Conservation (phyloP, 1,140 invertebrate species). For the Camponotus vicinus region DNA sequence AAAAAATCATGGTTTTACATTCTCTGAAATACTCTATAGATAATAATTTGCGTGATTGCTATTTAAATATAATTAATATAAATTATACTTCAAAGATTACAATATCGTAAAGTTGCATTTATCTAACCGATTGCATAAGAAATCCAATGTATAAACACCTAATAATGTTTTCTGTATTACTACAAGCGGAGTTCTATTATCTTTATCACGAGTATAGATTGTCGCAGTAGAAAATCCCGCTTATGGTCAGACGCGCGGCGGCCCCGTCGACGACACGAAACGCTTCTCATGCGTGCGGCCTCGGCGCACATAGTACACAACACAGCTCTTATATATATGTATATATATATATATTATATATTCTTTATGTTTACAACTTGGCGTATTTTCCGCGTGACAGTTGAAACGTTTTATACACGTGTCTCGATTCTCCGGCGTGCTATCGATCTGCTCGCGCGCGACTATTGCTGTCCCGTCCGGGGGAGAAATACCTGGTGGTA, state of each 20-base stretch:
- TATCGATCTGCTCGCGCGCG: conserved; percentile 57
- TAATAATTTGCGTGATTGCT: not conserved
- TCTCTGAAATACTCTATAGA: not conserved
- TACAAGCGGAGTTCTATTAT: not conserved
- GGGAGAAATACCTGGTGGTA: conserved; percentile 56
- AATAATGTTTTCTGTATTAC: not conserved
- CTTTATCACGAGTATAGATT: not conserved
- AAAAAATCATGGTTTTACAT: not conserved
- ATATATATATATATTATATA: not conserved
- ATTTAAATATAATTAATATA: not conserved
- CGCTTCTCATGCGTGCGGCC: conserved; percentile 11
- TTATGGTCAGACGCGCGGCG: conserved; percentile 18
- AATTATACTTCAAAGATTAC: not conserved
- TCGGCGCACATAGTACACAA: not conserved
- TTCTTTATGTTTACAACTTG: conserved; percentile 29
- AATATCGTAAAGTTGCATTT: not conserved
- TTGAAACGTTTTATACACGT: conserved; percentile 54
- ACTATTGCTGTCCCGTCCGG: conserved; percentile 19
- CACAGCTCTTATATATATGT: not conserved
- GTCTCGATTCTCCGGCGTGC: conserved; percentile 54
- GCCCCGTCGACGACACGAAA: not conserved
- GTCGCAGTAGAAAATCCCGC: conserved; percentile 30
- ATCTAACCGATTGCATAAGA: not conserved
- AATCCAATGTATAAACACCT: not conserved
- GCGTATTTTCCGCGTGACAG: conserved; percentile 44